phyloP scores from a whole-genome alignment of 2,113 vertebrate genomes.

The Malurus alboscapulatus region DNA sequence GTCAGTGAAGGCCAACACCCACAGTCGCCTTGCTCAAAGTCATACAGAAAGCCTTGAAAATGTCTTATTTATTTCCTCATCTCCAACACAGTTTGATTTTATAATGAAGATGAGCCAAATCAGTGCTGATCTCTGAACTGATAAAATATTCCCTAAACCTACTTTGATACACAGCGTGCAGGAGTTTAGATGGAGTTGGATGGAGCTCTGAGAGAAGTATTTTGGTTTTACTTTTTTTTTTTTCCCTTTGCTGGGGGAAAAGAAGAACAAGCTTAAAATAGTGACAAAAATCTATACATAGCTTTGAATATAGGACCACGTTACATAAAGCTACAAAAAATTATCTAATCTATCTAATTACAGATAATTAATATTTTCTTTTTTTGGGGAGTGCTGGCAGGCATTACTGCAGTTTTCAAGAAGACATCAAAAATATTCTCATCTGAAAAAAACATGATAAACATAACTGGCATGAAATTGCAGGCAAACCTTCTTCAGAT shows the following conservation, averaged over 20 bases:
- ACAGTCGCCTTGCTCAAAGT: neutral
- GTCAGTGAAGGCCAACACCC: neutral
- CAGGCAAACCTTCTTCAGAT: neutral
- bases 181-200: neutral
- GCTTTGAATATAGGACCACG: neutral
- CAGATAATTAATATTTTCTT: conserved; percentile 47
- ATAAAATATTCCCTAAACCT: neutral
- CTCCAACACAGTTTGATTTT: neutral
- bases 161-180: neutral
- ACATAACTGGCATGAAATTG: neutral
- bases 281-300: conserved; percentile 20
- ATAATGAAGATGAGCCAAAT: neutral
- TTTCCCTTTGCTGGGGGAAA: neutral
- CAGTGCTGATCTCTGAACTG: neutral
- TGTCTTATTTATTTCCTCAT: neutral
- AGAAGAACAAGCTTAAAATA: neutral
- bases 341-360: conserved; percentile 55
- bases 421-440: conserved; percentile 26
- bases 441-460: neutral
- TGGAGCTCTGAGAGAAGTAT: neutral
- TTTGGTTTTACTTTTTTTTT: neutral
- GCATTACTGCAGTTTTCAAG: conserved; percentile 17
- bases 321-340: conserved; percentile 45
- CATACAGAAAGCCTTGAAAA: neutral
- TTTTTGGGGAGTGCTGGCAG: conserved; percentile 17